Evolutionary conservation across 2,888 invertebrate genomes (phyloP), one percentile per base, ranked within the genome.

Genomic region (Trichopria drosophilae): DNA sequence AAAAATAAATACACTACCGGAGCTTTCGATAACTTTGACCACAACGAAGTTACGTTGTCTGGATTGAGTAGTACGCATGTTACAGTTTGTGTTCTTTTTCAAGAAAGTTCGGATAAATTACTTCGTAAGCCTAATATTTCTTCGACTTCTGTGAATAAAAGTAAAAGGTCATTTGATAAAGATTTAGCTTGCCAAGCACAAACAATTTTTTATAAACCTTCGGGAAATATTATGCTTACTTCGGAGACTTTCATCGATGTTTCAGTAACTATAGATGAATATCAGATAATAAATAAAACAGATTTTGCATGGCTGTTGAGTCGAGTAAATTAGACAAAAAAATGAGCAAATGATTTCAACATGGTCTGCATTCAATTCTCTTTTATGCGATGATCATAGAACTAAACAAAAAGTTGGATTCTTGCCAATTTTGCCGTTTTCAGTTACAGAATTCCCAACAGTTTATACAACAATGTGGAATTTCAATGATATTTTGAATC

Each of bases 11-110:
- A 37, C 42, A 49, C 42, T 23, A 49, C 32, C 9, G 49, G 37
- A 10, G 49, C 41, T 13, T 41, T 49, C 12, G 49, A 49, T 18
- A 49, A 41, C 18, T 49, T 49, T 26, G 49, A 49, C 42, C 49
- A 49, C 35, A 42, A 49, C 22, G 49, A 42, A 42, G 32, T 24
- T 16, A 42, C 41, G 16, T 6, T 26, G n/a, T 49, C 49, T 10
- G 49, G 49, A 12, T 18, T 42, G 15, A 42, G 34, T 24, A 42
- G 41, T 6, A 49, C 41, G 7, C 49, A 49, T 26, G 43, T 43
- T n/a, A 43, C 50, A 9, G 43, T 43, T n/a, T 29, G 13, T 10
- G 36, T 43, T 10, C 19, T 43, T 7, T 50, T 50, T 20, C 43
- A 50, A 43, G 43, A 37, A 39, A 18, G 6, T 10, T 31, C 32